A percentile compares a stretch with the other conserved stretches of the same genome.
phyloP scores from a whole-genome alignment of 2,888 invertebrate species.

The Apamea sordens region DNA sequence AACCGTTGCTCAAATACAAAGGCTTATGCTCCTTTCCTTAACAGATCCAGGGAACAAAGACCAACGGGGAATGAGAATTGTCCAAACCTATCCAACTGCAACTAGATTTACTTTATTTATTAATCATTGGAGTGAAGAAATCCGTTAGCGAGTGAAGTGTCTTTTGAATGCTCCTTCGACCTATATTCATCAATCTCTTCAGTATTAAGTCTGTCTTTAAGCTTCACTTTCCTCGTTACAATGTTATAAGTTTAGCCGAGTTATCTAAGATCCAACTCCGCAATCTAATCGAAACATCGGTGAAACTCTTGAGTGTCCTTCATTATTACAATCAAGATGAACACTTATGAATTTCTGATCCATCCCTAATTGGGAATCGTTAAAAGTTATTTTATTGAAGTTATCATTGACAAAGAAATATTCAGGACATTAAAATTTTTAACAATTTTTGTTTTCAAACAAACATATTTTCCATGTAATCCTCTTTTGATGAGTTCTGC shows the following conservation, averaged over 20 bases:
- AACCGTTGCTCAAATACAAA: slow-evolving; percentile 49
- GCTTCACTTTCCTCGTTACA: not conserved
- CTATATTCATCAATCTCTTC: slow-evolving; percentile 1
- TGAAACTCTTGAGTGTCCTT: slow-evolving; percentile 27
- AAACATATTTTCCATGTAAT: slow-evolving; percentile 12
- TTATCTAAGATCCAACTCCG: slow-evolving; percentile 34
- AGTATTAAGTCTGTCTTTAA: not conserved
- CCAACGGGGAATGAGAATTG: slow-evolving; percentile 33
- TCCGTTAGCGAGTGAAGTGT: not conserved
- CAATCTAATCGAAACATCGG: slow-evolving; percentile 44
- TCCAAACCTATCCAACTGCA: slow-evolving; percentile 33
- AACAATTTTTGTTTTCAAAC: not conserved
- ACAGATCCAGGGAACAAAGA: slow-evolving; percentile 31
- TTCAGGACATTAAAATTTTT: not conserved
- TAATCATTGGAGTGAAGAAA: slow-evolving; percentile 25
- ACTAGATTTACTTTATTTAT: slow-evolving; percentile 47
- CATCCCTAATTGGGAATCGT: slow-evolving; percentile 15
- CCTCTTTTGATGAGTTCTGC: slow-evolving; percentile 21
- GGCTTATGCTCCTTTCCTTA: slow-evolving; percentile 22
- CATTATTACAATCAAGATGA: slow-evolving; percentile 22
- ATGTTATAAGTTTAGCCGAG: slow-evolving; percentile 11
- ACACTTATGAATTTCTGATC: slow-evolving; percentile 11
- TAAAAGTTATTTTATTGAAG: slow-evolving; percentile 11
- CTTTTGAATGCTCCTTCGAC: slow-evolving; percentile 1
- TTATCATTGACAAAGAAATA: slow-evolving; percentile 6